Conservation (phyloP, 2,113 vertebrate genomes). For the Phycodurus eques region DNA sequence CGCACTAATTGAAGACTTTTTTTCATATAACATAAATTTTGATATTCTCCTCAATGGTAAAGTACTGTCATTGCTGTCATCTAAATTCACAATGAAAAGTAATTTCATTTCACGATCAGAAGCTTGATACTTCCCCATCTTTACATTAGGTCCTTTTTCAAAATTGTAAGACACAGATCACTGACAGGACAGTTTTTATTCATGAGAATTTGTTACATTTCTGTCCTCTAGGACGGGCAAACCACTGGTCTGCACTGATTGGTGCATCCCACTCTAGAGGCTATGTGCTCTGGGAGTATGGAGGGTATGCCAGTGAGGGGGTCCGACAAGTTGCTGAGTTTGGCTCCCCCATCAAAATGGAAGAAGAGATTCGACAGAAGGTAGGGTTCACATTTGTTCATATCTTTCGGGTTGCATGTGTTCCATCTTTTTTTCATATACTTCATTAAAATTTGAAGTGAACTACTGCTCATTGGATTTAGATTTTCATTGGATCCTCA, state of each 20-base stretch:
- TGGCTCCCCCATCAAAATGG: slow-evolving; percentile 97
- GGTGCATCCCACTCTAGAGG: slow-evolving; percentile 90
- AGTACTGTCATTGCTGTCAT: background rate
- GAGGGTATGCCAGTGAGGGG: slow-evolving; percentile 89
- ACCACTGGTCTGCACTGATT: slow-evolving; percentile 97
- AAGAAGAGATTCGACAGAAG: slow-evolving; percentile 95
- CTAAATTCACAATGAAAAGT: background rate
- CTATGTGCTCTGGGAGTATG: slow-evolving; percentile 94
- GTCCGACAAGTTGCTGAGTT: slow-evolving; percentile 93
- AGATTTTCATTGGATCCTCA: background rate
- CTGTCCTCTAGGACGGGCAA: slow-evolving; percentile 81
- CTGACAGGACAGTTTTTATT: background rate
- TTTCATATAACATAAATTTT: background rate
- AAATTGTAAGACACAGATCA: background rate
- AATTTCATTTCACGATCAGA: no score
- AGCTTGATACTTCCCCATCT: background rate
- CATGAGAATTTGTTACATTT: background rate
- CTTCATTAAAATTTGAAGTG: background rate
- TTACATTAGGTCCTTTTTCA: background rate
- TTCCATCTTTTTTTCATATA: background rate
- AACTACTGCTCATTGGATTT: background rate
- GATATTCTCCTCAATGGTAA: background rate
- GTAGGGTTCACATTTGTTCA: slow-evolving; percentile 61
- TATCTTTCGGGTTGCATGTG: background rate
- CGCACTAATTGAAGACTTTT: background rate